A percentile compares a stretch with the other conserved stretches of the same genome.
These are phyloP conservation scores for Helogale parvula DNA, from an alignment of 2,113 vertebrate species.

Conservation along the genomic window DNA sequence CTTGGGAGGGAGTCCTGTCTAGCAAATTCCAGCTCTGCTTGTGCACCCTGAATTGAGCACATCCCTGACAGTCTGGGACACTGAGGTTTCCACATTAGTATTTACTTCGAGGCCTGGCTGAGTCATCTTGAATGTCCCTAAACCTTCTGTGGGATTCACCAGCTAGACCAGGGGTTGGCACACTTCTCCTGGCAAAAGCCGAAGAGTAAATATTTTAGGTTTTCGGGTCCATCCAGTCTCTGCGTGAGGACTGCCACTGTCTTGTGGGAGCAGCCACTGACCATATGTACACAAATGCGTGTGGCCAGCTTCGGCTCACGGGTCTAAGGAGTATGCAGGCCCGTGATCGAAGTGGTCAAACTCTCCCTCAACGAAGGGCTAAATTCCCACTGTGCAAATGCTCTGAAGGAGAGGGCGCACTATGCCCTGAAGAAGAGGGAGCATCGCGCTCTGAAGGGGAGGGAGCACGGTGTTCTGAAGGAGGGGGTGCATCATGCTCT, in stretches of 20 bases:
- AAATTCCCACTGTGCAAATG: not conserved
- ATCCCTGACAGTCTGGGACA: not conserved
- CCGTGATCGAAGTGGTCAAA: not conserved
- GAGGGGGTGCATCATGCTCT: too few relatives aligned
- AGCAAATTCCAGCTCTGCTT: not conserved
- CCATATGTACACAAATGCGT: not conserved
- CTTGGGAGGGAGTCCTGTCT: not conserved
- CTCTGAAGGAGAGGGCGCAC: not conserved
- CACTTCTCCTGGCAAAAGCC: not conserved
- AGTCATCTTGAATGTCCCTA: not conserved
- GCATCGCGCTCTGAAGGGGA: too few relatives aligned
- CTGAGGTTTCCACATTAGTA: not conserved
- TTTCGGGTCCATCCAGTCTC: not conserved
- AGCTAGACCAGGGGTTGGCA: not conserved
- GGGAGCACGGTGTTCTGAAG: not conserved
- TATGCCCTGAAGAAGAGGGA: not conserved
- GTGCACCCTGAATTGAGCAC: not conserved
- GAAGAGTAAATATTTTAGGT: not conserved
- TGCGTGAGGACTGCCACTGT: not conserved
- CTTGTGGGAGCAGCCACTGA: not conserved
- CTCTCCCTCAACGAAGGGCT: not conserved
- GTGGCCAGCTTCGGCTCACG: not conserved
- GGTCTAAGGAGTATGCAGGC: not conserved
- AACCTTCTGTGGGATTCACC: not conserved
- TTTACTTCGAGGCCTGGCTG: not conserved